Conservation (phyloP, 2,888 invertebrate genomes). For the Lasioglossum oenotherae region DNA sequence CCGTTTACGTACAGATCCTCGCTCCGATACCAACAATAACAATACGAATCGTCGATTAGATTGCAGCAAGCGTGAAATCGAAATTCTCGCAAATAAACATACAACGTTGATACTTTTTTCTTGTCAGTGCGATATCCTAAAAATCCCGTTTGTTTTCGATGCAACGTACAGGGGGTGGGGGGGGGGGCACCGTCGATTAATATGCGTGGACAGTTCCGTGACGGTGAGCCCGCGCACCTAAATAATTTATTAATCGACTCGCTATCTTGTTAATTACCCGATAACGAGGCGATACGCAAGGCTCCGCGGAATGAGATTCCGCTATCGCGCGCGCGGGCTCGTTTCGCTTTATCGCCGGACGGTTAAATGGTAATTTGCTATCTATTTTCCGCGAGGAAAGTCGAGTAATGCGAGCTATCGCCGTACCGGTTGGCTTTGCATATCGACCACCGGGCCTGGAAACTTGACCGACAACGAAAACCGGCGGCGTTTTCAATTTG, state of each 20-base stretch:
- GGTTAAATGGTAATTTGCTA: slow-evolving; percentile 79
- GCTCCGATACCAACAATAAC: background rate
- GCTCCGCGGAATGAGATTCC: slow-evolving; percentile 73
- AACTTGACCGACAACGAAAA: slow-evolving; percentile 42
- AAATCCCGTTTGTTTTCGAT: background rate
- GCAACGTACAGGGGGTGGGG: background rate
- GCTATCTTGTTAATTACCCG: slow-evolving; percentile 72
- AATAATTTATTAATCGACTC: slow-evolving; percentile 71
- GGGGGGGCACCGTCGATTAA: background rate
- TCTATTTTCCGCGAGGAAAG: slow-evolving; percentile 76
- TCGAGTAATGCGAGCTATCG: slow-evolving; percentile 72
- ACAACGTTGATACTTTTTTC: too few relatives aligned
- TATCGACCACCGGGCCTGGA: slow-evolving; percentile 55
- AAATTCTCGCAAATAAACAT: too few relatives aligned
- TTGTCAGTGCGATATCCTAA: background rate
- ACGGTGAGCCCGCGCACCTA: slow-evolving; percentile 20
- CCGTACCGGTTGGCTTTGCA: slow-evolving; percentile 56
- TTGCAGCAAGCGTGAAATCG: background rate
- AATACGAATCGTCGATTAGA: background rate
- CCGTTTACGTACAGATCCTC: background rate
- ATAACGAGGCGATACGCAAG: slow-evolving; percentile 67
- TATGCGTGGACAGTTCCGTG: slow-evolving; percentile 26
- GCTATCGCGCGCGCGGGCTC: slow-evolving; percentile 75
- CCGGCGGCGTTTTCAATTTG: slow-evolving; percentile 19
- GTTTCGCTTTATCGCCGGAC: slow-evolving; percentile 77